Conservation (phyloP, 2,797 vertebrate genomes). For the Alfaro cultratus region DNA sequence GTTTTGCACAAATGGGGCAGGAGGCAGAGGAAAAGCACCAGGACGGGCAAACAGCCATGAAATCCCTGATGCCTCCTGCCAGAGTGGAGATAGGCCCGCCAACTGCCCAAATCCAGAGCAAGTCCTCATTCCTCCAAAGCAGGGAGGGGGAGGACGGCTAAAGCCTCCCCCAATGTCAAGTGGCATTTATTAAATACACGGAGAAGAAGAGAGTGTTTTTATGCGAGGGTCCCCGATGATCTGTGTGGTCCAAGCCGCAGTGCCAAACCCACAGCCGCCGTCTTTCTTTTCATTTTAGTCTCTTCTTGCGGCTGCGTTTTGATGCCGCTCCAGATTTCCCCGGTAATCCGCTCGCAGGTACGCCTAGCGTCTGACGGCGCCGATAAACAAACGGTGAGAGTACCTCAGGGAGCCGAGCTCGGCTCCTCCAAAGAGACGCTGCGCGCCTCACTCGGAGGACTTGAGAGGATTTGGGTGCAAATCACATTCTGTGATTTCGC, state of each 20-base stretch:
- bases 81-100: conserved; percentile 77
- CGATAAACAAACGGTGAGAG: conserved; percentile 57
- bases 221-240: conserved; percentile 67
- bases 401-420: conserved; percentile 52
- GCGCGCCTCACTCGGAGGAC: conserved; percentile 58
- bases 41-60: conserved; percentile 75
- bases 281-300: conserved; percentile 60
- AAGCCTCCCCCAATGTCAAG: conserved; percentile 80
- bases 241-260: conserved; percentile 68
- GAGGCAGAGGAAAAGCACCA: conserved; percentile 65
- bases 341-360: conserved; percentile 71
- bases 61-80: conserved; percentile 78
- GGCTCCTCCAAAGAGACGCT: conserved; percentile 47
- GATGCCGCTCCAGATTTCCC: conserved; percentile 60
- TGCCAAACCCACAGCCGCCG: conserved; percentile 57
- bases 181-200: conserved; percentile 74
- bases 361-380: conserved; percentile 42
- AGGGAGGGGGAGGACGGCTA: conserved; percentile 39
- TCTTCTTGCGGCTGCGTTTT: conserved; percentile 39
- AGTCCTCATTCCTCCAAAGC: conserved; percentile 69
- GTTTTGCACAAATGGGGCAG: conserved; percentile 56
- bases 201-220: conserved; percentile 55
- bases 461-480: conserved; percentile 74
- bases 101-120: conserved; percentile 77
- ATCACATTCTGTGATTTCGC: conserved; percentile 56